Conservation (phyloP, 2,797 vertebrate species). For the Diplodus puntazzo region DNA sequence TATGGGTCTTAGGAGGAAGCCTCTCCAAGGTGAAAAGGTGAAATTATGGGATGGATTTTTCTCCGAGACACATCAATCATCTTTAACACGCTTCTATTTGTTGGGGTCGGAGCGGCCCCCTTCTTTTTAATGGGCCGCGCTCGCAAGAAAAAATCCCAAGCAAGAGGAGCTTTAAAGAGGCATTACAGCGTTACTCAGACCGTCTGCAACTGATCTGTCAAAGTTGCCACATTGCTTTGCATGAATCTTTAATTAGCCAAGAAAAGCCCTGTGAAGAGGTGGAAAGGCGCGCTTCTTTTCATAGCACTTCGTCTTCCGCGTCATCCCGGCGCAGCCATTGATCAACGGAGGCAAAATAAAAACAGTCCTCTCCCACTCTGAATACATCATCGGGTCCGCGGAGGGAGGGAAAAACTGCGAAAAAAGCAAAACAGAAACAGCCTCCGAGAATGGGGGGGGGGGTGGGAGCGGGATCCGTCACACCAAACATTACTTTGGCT, state of each 20-base stretch:
- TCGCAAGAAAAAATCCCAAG: slow-evolving; percentile 45
- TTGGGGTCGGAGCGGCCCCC: slow-evolving; percentile 55
- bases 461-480: slow-evolving; percentile 41
- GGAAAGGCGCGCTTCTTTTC: slow-evolving; percentile 31
- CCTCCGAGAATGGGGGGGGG: not conserved
- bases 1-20: slow-evolving; percentile 73
- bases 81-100: slow-evolving; percentile 71
- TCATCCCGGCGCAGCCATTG: slow-evolving; percentile 39
- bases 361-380: slow-evolving; percentile 40
- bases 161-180: slow-evolving; percentile 55
- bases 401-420: slow-evolving; percentile 4
- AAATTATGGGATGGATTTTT: slow-evolving; percentile 81
- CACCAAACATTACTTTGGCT: slow-evolving; percentile 58
- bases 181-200: slow-evolving; percentile 54
- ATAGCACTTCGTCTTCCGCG: slow-evolving; percentile 43
- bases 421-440: slow-evolving; percentile 11
- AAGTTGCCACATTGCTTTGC: slow-evolving; percentile 69
- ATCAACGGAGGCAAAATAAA: slow-evolving; percentile 55
- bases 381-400: slow-evolving; percentile 24
- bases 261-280: slow-evolving; percentile 56
- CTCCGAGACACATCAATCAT: slow-evolving; percentile 74
- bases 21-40: slow-evolving; percentile 78
- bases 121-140: slow-evolving; percentile 36
- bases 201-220: slow-evolving; percentile 71
- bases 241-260: slow-evolving; percentile 76